Evolutionary conservation across 1,140 invertebrate species (phyloP), one percentile per base, ranked within the genome.

Genomic region (Conus ventricosus): DNA sequence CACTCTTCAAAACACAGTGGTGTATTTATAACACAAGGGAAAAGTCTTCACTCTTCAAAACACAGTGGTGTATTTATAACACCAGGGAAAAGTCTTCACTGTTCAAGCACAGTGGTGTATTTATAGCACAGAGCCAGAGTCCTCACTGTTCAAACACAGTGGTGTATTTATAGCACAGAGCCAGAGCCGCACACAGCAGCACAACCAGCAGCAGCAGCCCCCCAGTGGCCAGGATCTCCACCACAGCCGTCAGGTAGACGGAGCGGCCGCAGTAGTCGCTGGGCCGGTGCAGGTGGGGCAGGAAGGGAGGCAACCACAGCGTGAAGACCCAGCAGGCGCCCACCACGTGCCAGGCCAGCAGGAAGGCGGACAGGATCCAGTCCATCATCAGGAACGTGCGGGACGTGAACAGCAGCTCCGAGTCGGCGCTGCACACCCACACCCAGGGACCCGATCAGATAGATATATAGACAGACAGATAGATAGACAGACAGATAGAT

Each of bases 331-430:
- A 93, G 78, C 91, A 92, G 20, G 92, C 91, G 20, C 97, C 97
- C 92, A 96, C 93, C 15, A 96, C 94, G 54, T 94, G 92, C 94
- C 94, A 95, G 25, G 89, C 89, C 15, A 94, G 82, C 17, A 95
- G 90, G 93, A 98, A 97, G 54, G 96, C 93, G 17, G 97, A 96
- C 6, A 94, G 85, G 8, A 94, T 95, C 84, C 97, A 96, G 88
- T 96, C 95, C 60, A 96, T 95, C 76, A 92, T 92, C 13, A 87
- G 88, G 80, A 91, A 94, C 5, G 93, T 94, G 20, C 89, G 91
- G 15, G 92, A 91, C 4, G 91, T 89, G 76, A 93, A 91, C n/a
- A 91, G 91, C 13, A 92, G 92, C 67, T 95, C 94, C 2, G 91
- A 90, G 85, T 93, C 94, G 57, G 93, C 92, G n/a, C 82, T 84